Base-by-base conservation (phyloP, 2,888 invertebrate genomes). In the Ditula angustiorana region DNA sequence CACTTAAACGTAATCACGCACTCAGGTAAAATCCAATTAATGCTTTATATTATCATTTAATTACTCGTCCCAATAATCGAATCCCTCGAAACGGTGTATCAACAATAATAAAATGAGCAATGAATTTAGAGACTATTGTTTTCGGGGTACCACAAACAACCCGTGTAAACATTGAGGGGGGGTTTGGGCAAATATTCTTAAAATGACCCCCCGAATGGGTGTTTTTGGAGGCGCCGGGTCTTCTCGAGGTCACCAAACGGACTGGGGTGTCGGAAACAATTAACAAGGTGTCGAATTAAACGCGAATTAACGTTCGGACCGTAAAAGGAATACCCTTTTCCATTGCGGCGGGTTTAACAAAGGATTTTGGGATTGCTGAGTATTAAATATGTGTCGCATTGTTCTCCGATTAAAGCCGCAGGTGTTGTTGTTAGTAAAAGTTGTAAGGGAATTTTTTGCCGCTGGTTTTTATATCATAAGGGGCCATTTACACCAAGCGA, bases 281-380 rank as follows among this genome's bases (percentile, higher is more conserved):
- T 92, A 92, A 92, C 92, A 88, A 92, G 92, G 92, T 92, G 92
- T 92, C 92, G 92, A 92, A 92, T 92, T 92, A 92, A 89, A 92
- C 90, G 87, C 90, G 88, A 91, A 90, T 92, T 92, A 92, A 88
- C 90, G 90, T 83, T 87, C 81, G 78, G 82, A 85, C 86, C 88
- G 89, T 90, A 88, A 90, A 87, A 90, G 90, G 90, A 90, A 87
- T 81, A 88, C 90, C 92, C 91, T 91, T 92, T 89, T 86, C 90
- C 90, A 91, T 92, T 92, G 90, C 88, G 79, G 80, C 78, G 77
- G 84, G 82, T 82, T 87, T 87, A 86, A 87, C 88, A 87, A 89
- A 90, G 90, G 90, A 90, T 90, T 89, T 91, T 79, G 84, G 90
- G 88, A 90, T 89, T 88, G 88, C 87, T 88, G 87, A 90, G 87